A percentile compares a stretch with the other conserved stretches of the same genome.
phyloP scores from a whole-genome alignment of 2,113 vertebrate genomes.

The Elgaria multicarinata region DNA sequence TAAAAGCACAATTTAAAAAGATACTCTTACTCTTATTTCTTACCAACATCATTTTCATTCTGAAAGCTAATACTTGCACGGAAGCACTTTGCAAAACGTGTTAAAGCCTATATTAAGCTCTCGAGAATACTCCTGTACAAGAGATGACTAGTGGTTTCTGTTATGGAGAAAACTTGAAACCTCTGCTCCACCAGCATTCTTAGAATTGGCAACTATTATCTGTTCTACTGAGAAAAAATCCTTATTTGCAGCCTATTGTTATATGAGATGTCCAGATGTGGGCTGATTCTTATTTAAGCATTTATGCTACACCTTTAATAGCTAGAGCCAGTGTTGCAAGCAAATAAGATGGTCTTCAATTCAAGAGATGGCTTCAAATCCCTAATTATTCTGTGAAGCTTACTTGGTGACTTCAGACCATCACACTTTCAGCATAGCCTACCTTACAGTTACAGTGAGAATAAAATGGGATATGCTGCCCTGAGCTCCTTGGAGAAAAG shows the following conservation, averaged over 20 bases:
- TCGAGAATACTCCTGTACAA: not conserved
- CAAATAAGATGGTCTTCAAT: not conserved
- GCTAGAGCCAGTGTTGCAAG: not conserved
- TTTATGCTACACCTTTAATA: not conserved
- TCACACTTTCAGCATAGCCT: not conserved
- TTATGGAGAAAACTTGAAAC: not conserved
- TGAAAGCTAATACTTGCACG: not conserved
- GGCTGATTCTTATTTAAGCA: not conserved
- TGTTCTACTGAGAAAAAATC: not conserved
- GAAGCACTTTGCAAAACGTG: not conserved
- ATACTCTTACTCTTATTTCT: not conserved
- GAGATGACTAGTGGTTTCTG: no score
- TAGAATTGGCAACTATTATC: not conserved
- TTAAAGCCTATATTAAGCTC: not conserved
- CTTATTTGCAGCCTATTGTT: not conserved
- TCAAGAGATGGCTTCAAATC: not conserved
- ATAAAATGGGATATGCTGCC: not conserved
- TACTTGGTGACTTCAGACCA: not conserved
- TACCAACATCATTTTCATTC: not conserved
- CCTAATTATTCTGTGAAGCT: not conserved
- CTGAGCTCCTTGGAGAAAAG: not conserved
- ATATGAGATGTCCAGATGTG: not conserved
- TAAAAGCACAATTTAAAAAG: not conserved
- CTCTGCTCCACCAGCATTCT: not conserved
- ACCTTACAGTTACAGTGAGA: not conserved